Base-by-base conservation (phyloP, 2,797 vertebrate species). In the Coreius guichenoti region DNA sequence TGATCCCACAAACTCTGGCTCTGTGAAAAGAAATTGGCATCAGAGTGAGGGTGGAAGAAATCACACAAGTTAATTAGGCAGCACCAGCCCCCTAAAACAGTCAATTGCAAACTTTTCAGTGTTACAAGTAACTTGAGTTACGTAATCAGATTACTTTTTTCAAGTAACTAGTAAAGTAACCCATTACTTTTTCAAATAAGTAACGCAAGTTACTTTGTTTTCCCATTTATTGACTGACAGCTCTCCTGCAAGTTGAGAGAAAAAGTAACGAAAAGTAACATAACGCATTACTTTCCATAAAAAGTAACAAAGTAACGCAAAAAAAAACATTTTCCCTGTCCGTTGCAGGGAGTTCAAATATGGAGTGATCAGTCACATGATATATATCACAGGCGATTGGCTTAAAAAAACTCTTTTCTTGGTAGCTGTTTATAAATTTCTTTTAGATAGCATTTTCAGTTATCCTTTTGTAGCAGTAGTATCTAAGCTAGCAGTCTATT, bases 1-100 rank as follows among this genome's bases (percentile, higher is more conserved):
- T 76, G 95, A 96, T 0, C 92, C 87, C 0, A 97, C 82, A 0
- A 97, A 97, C 0, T 94, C 88, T 0, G 97, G 97, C 83, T 97
- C 97, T 97, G 93, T 0, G 29, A 51, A 33, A 67, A 61, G 21
- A 3, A 86, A 91, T 73, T 9, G 79, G 77, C 19, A 78, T 80
- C 19, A 69, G 16, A 23, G 8, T 8, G 36, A 0, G 36, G 33
- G 31, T 65, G 29, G 0, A 80, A 36, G 49, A 69, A 51, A 17
- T 45, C 16, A 75, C 29, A 3, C 11, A 19, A 39, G 65, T 43
- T 26, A 13, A 45, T 81, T 70, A 81, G 61, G 43, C 45, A 75
- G 51, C 17, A 47, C 19, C 39, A 54, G 65, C 2, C n/a, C 31
- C 45, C 8, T 13, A 81, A 81, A 81, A 69, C 47, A 81, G 8